Base-by-base conservation (phyloP, 2,797 vertebrate genomes). In the Spinibarbus caldwelli region DNA sequence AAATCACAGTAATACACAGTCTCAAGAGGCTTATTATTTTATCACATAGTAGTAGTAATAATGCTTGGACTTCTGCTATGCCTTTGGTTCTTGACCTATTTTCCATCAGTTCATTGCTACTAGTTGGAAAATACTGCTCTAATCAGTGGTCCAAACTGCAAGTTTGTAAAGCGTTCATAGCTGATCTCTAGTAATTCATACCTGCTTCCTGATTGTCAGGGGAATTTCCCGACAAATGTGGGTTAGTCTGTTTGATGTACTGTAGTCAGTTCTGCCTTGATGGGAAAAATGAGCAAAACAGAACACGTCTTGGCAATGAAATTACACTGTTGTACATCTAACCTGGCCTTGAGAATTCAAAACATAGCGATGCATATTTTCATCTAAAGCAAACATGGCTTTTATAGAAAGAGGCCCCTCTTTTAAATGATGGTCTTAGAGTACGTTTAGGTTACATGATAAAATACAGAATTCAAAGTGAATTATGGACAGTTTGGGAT, bases 181-280 rank as follows among this genome's bases (percentile, higher is more conserved):
- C 6, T 36, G 21, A 49, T 67, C 29, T 66, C 21, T 67, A 19
- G 29, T 9, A 36, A 36, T 49, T 34, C 43, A 66, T 45, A 62
- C 54, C 43, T 62, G 29, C 78, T 80, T 80, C 19, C 62, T 47
- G 62, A 68, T 49, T 68, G 49, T 80, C 45, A 38, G 7, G 31
- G 64, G 78, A 80, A 26, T 36, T 68, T 49, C 19, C 43, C 5
- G 0, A 34, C 43, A 52, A 52, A 52, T 5, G 43, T 26, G 17
- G 21, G 21, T 1, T 67, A n/a, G 64, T 64, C 38, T 79, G 36
- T 72, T 72, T 72, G 29, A 52, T 52, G 38, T 75, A 1, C 23
- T 75, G 4, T 23, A 11, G 62, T 34, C 29, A 49, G 7, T 47
- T 49, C 19, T 14, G 6, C 43, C 43, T 80, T 67, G 2, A 49